Evolutionary conservation across 1,140 invertebrate genomes (phyloP).

Genomic region (Cherax destructor): DNA sequence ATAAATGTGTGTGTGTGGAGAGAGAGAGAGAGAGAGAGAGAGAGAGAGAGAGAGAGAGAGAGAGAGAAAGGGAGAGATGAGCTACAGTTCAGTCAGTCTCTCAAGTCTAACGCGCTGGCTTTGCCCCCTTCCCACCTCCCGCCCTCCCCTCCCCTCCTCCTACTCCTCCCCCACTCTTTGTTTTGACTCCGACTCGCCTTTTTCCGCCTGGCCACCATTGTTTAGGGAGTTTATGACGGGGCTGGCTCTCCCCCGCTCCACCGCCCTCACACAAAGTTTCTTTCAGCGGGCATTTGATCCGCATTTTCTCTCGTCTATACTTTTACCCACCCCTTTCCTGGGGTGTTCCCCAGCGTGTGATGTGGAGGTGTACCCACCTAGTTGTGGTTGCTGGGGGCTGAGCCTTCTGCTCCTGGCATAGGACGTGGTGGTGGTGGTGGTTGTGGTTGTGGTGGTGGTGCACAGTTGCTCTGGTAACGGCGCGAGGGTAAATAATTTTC

Average conservation of each 20-base stretch:
- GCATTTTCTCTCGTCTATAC: background rate
- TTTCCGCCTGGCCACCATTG: constrained; percentile 20
- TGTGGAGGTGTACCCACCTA: no score
- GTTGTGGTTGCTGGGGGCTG: background rate
- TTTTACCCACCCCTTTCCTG: no score
- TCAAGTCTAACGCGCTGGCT: background rate
- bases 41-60: background rate
- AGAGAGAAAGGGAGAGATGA: background rate
- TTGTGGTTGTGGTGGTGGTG: background rate
- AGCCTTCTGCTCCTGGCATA: background rate
- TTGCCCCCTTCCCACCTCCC: background rate
- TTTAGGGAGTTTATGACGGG: constrained; percentile 27
- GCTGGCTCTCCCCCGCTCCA: constrained; percentile 40
- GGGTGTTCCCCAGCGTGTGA: no score
- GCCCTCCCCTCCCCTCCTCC: background rate
- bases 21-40: no score
- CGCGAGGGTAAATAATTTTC: constrained; percentile 37
- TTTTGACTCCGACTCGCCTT: constrained; percentile 35
- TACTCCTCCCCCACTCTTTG: background rate
- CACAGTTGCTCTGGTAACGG: background rate
- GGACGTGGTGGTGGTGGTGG: background rate
- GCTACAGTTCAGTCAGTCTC: background rate
- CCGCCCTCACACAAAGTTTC: constrained; percentile 42
- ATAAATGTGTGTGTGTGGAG: no score
- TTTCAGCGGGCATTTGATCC: constrained; percentile 30